Conservation (phyloP, 2,888 invertebrate species). For the Argyresthia albistria region DNA sequence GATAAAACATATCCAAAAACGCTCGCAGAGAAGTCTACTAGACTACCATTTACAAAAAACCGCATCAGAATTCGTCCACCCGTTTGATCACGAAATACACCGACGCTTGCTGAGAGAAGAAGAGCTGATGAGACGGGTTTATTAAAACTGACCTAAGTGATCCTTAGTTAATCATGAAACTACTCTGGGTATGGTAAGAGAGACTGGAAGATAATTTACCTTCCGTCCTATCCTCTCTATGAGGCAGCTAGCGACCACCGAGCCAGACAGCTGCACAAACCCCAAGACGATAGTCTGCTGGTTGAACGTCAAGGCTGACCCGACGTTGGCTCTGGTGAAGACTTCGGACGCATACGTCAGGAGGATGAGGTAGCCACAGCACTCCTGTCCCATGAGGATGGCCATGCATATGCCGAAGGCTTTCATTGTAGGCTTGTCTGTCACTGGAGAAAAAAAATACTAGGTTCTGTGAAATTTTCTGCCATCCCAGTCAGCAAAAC, state of each 20-base stretch:
- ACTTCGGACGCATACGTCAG: slow-evolving; percentile 7
- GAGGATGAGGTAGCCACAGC: slow-evolving; percentile 8
- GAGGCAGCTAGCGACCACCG: slow-evolving; percentile 5
- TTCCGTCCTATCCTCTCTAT: slow-evolving; percentile 8
- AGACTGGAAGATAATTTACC: background rate
- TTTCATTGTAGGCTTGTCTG: slow-evolving; percentile 4
- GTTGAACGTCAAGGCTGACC: slow-evolving; percentile 4
- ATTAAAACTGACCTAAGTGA: too few relatives aligned
- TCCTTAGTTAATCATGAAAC: too few relatives aligned
- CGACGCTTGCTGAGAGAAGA: too few relatives aligned
- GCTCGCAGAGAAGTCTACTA: too few relatives aligned
- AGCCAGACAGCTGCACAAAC: slow-evolving; percentile 5
- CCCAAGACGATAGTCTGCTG: slow-evolving; percentile 7
- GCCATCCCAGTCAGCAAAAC: too few relatives aligned
- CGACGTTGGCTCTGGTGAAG: slow-evolving; percentile 6
- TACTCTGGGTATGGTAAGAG: too few relatives aligned
- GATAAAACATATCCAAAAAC: too few relatives aligned
- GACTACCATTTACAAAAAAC: too few relatives aligned
- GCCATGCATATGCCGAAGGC: slow-evolving; percentile 2
- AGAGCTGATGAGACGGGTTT: too few relatives aligned
- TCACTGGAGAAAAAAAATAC: slow-evolving; percentile 6
- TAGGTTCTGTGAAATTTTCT: too few relatives aligned
- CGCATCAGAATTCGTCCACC: too few relatives aligned
- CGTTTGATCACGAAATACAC: too few relatives aligned
- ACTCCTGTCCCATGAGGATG: slow-evolving; percentile 6